phyloP scores from a whole-genome alignment of 2,797 vertebrate species.

The Trachops cirrhosus region DNA sequence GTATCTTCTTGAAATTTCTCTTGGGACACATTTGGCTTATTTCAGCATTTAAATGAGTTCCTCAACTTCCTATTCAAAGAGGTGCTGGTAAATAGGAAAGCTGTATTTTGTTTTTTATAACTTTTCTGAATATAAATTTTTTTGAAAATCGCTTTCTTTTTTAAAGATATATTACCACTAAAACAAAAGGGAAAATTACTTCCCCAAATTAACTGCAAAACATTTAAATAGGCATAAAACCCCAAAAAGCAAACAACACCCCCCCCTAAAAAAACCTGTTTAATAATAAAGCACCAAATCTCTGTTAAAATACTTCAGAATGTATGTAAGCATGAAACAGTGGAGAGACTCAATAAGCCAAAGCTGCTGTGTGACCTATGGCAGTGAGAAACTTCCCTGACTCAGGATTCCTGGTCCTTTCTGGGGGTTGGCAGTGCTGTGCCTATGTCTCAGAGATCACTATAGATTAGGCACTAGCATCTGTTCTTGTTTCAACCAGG shows the following conservation, averaged over 20 bases:
- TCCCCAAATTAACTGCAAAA: not conserved
- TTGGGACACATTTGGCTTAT: not conserved
- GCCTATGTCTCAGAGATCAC: too few relatives aligned
- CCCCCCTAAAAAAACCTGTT: not conserved
- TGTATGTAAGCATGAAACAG: not conserved
- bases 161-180: not conserved
- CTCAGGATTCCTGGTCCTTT: not conserved
- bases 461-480: not conserved
- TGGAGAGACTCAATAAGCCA: not conserved
- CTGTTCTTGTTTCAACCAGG: not conserved
- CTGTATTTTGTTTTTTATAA: not conserved
- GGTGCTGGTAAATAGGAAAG: not conserved
- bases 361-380: not conserved
- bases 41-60: not conserved
- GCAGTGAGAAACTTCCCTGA: not conserved
- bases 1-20: constrained; percentile 24
- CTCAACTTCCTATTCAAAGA: constrained; percentile 30
- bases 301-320: not conserved
- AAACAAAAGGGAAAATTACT: not conserved
- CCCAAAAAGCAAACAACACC: not conserved
- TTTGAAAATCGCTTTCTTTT: constrained; percentile 40
- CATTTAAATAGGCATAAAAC: not conserved
- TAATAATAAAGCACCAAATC: not conserved
- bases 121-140: not conserved
- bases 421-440: not conserved